A percentile compares a stretch with the other conserved stretches of the same genome.
Conservation (phyloP, 2,888 invertebrate species). For the Sarcophaga caerulescens region DNA sequence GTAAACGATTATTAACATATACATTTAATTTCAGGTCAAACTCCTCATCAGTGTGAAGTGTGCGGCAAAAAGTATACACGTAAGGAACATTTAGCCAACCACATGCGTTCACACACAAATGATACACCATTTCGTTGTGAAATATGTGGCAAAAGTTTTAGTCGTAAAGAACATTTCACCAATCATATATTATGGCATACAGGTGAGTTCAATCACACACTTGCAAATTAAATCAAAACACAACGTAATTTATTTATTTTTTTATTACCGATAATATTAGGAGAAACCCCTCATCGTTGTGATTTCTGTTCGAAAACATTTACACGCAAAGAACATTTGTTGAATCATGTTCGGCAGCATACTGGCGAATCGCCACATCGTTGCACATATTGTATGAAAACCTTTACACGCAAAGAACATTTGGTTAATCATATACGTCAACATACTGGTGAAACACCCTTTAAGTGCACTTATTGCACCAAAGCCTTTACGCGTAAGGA, state of each 20-base stretch:
- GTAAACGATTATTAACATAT: neutral
- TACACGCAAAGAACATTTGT: slow-evolving; percentile 92
- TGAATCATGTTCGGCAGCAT: slow-evolving; percentile 91
- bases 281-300: slow-evolving; percentile 92
- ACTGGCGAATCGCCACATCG: slow-evolving; percentile 92
- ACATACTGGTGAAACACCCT: slow-evolving; percentile 92
- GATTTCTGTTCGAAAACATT: slow-evolving; percentile 93
- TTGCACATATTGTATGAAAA: slow-evolving; percentile 92
- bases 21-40: slow-evolving; percentile 84
- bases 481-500: slow-evolving; percentile 93
- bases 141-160: slow-evolving; percentile 93
- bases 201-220: slow-evolving; percentile 81
- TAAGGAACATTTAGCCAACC: slow-evolving; percentile 93
- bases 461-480: slow-evolving; percentile 91
- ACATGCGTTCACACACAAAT: slow-evolving; percentile 93
- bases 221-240: too few species aligned
- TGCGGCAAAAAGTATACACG: slow-evolving; percentile 94
- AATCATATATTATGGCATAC: slow-evolving; percentile 95
- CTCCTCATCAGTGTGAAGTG: slow-evolving; percentile 92
- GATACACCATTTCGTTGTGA: slow-evolving; percentile 94
- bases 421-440: slow-evolving; percentile 92
- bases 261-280: slow-evolving; percentile 74
- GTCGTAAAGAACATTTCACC: slow-evolving; percentile 94
- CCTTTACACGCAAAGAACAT: slow-evolving; percentile 94
- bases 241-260: too few species aligned